Conservation (phyloP, 1,140 invertebrate genomes). For the Caenorhabditis briggsae region DNA sequence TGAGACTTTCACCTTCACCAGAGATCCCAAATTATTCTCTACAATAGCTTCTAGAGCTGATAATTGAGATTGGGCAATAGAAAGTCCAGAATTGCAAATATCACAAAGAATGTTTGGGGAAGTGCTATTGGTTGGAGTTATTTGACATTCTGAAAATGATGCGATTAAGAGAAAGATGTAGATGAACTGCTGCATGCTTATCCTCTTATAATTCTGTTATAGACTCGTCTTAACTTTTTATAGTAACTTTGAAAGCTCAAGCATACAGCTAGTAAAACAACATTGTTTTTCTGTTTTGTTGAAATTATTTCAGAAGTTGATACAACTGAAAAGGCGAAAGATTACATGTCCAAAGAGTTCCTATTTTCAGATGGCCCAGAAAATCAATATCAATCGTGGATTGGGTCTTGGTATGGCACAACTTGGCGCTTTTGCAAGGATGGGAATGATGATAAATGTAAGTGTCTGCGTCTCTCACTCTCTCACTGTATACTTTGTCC, state of each 20-base stretch:
- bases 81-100: conserved; percentile 5
- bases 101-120: conserved; percentile 1
- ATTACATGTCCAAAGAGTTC: background rate
- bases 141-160: background rate
- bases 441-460: conserved; percentile 80
- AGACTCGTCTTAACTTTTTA: background rate
- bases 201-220: background rate
- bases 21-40: background rate
- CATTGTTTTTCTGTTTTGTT: conserved; percentile 13
- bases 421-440: conserved; percentile 64
- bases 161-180: background rate
- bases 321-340: conserved; percentile 14
- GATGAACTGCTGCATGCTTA: background rate
- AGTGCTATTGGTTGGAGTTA: background rate
- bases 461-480: conserved; percentile 2
- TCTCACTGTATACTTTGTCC: conserved; percentile 7
- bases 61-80: background rate
- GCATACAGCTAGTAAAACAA: conserved; percentile 20
- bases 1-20: background rate
- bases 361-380: conserved; percentile 64
- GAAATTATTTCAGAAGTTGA: background rate
- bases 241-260: background rate
- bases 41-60: background rate
- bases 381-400: conserved; percentile 66
- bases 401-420: conserved; percentile 66